Evolutionary conservation across 35 echinoderm and acorn worm genomes (phyloP), one percentile per base, ranked within the genome.

Genomic region (Anneissia japonica): DNA sequence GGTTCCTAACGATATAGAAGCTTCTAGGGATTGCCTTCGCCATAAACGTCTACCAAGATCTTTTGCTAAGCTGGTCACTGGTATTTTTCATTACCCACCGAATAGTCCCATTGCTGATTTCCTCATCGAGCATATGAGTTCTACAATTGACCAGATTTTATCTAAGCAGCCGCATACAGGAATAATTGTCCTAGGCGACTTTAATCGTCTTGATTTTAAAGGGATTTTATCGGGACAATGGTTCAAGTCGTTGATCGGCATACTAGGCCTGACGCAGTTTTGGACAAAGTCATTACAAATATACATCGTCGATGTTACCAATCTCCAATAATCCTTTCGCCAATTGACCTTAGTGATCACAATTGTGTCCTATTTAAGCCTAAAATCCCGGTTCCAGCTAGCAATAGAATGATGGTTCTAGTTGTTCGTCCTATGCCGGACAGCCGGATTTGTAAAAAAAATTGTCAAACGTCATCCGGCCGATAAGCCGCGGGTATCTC

Each of bases 231-330:
- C 85, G 26, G 41, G 11, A 28, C 7, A n/a, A 14, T 46, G 16
- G 38, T 77, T 33, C 85, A 87, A 79, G 75, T 87, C 19, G 85
- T 87, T 4, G 46, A 87, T 0, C 2, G 79, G 34, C 85, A 73
- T 37, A 87, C 85, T 30, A 34, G 75, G 36, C 31, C 77, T 41
- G 38, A 46, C 35, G 85, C 85, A 77, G 79, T 87, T 13, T 35
- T 77, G 16, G 85, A 87, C 75, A 87, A 87, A 76, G 46, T 87
- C 23, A 43, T 87, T 6, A 87, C 75, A 10, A 87, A 87, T 34
- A 81, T 87, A 11, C 23, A 73, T 17, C 21, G 3, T 37, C 17
- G 31, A 30, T 85, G 76, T 85, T 14, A 36, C 14, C 23, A 79
- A 11, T 31, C 84, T 77, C 35, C 77, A 37, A 87, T 80, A 6